Conservation (phyloP, 23 tunicate species). For the Styela clava region DNA sequence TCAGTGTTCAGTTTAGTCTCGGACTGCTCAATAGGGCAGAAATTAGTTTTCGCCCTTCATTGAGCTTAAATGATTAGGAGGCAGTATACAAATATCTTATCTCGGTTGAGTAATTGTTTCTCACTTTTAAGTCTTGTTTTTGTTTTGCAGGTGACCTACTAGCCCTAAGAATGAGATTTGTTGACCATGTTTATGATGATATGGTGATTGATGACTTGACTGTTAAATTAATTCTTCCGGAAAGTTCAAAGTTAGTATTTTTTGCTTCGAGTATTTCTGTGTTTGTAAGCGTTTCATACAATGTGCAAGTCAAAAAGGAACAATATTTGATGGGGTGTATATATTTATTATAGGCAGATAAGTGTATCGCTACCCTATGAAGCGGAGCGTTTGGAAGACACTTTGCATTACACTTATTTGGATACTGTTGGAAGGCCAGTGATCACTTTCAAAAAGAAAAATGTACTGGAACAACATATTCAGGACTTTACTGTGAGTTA, state of each 20-base stretch:
- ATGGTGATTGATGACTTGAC: slow-evolving; percentile 79
- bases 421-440: slow-evolving; percentile 95
- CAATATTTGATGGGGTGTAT: neutral
- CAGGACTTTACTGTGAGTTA: slow-evolving; percentile 53
- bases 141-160: slow-evolving; percentile 57
- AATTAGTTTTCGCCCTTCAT: no score
- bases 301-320: neutral
- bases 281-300: neutral
- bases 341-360: slow-evolving; percentile 49
- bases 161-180: slow-evolving; percentile 84
- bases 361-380: slow-evolving; percentile 63
- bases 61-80: no score
- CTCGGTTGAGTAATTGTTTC: no score
- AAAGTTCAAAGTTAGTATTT: slow-evolving; percentile 60
- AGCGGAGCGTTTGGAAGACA: slow-evolving; percentile 61
- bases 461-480: slow-evolving; percentile 83
- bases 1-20: no score
- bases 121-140: no score
- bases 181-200: slow-evolving; percentile 90
- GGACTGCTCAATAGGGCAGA: no score
- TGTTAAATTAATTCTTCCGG: slow-evolving; percentile 87
- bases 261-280: neutral
- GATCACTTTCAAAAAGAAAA: slow-evolving; percentile 50
- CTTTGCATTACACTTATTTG: slow-evolving; percentile 81
- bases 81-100: no score